Evolutionary conservation across 1,140 invertebrate species (phyloP).

Genomic region (Asobara japonica): DNA sequence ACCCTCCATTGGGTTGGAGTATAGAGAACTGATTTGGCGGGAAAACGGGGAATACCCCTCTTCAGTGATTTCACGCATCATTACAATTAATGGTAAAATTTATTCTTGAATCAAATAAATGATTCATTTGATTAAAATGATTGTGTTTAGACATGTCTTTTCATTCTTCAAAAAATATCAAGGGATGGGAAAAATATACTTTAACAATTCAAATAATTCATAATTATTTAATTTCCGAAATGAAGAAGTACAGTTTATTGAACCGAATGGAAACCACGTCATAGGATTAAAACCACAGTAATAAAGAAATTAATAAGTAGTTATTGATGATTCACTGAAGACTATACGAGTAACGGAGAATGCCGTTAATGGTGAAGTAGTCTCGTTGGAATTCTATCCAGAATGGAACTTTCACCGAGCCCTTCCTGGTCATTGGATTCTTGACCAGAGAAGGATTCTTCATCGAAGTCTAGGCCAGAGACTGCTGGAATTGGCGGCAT

Average conservation of each 20-base stretch:
- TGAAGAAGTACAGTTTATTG: not conserved
- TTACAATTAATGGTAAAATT: too few species aligned
- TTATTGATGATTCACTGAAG: not conserved
- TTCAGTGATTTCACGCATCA: too few species aligned
- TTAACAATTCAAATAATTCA: not conserved
- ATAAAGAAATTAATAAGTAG: not conserved
- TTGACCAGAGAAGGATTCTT: conserved; percentile 31
- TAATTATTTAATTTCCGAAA: not conserved
- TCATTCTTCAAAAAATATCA: too few species aligned
- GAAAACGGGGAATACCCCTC: too few species aligned
- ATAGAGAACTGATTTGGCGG: too few species aligned
- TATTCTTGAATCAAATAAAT: too few species aligned
- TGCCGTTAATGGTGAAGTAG: conserved; percentile 36
- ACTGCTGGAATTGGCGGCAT: conserved; percentile 30
- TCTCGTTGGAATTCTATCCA: conserved; percentile 44
- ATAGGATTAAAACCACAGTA: not conserved
- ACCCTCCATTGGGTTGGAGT: too few species aligned
- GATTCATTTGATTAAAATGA: too few species aligned
- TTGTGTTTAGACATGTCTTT: too few species aligned
- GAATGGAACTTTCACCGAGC: conserved; percentile 35
- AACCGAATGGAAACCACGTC: not conserved
- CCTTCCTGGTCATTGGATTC: conserved; percentile 42
- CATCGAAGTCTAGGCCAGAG: conserved; percentile 28
- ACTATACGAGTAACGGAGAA: not conserved
- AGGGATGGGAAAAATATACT: not conserved